Percentiles rank a stretch among this genome's conserved stretches.
Conservation (phyloP, 2,888 invertebrate genomes). For the Electrophaes corylata region DNA sequence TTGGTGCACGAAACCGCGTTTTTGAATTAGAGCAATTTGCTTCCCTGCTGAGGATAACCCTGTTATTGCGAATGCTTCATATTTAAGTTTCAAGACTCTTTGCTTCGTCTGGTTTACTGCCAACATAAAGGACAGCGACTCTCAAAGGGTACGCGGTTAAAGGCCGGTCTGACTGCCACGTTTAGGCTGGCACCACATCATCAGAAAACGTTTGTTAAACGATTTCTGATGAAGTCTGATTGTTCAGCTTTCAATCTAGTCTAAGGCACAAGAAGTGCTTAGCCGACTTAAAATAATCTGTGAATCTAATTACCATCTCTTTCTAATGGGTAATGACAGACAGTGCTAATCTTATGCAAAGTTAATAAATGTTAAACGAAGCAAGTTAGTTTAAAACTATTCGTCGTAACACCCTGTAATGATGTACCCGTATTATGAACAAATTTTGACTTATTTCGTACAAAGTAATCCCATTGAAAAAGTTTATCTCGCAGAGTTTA, state of each 20-base stretch:
- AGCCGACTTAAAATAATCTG: too few species aligned
- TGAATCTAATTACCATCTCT: too few species aligned
- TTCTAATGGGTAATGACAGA: too few species aligned
- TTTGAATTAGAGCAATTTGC: slow-evolving; percentile 51
- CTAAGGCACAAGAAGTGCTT: too few species aligned
- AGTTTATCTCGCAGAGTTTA: slow-evolving; percentile 36
- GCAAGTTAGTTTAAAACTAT: neutral
- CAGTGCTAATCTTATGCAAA: neutral
- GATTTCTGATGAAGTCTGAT: too few species aligned
- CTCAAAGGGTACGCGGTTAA: neutral
- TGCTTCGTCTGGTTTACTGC: neutral
- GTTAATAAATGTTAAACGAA: neutral
- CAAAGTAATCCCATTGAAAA: slow-evolving; percentile 34
- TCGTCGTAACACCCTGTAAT: neutral
- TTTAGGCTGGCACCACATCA: too few species aligned
- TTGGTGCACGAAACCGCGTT: slow-evolving; percentile 42
- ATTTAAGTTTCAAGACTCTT: slow-evolving; percentile 6
- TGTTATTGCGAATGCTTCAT: slow-evolving; percentile 22
- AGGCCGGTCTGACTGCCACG: too few species aligned
- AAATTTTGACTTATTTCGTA: slow-evolving; percentile 11
- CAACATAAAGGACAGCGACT: neutral
- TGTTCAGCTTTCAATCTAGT: too few species aligned
- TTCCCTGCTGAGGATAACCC: slow-evolving; percentile 36
- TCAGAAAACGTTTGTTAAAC: too few species aligned
- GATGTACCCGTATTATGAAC: neutral